Percentiles rank a stretch among this genome's conserved stretches.
These are phyloP conservation scores for Drosophila obscura DNA, from an alignment of 1,140 invertebrate genomes.

Conservation along the genomic window DNA sequence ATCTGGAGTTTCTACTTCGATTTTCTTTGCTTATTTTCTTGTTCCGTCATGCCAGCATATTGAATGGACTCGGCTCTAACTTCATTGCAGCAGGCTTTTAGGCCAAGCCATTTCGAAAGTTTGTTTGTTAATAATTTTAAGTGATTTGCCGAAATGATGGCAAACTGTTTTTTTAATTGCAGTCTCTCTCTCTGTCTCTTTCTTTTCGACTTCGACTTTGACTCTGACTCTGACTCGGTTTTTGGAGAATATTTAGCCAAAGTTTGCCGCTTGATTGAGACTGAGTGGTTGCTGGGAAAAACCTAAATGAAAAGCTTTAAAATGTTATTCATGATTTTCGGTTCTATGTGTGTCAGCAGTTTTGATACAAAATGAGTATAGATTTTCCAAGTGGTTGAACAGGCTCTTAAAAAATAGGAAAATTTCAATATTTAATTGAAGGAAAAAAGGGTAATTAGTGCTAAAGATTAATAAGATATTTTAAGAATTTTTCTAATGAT, in stretches of 20 bases:
- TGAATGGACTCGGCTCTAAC: slow-evolving; percentile 24
- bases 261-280: slow-evolving; percentile 23
- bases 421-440: too few relatives aligned
- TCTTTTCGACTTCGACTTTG: background rate
- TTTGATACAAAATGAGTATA: slow-evolving; percentile 2
- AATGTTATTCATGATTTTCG: slow-evolving; percentile 10
- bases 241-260: slow-evolving; percentile 11
- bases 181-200: background rate
- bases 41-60: slow-evolving; percentile 40
- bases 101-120: slow-evolving; percentile 5
- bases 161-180: slow-evolving; percentile 67
- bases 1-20: slow-evolving; percentile 47
- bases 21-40: slow-evolving; percentile 34
- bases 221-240: background rate
- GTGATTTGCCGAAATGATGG: slow-evolving; percentile 62
- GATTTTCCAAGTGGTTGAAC: background rate
- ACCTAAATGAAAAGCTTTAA: slow-evolving; percentile 1
- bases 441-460: too few relatives aligned
- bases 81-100: slow-evolving; percentile 34
- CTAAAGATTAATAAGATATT: too few relatives aligned
- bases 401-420: too few relatives aligned
- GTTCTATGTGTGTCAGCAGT: slow-evolving; percentile 14
- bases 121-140: slow-evolving; percentile 74
- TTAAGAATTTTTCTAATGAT: too few relatives aligned
- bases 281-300: background rate